Evolutionary conservation across 2,888 invertebrate genomes (phyloP), one percentile per base, ranked within the genome.

Genomic region (Gymnoscelis rufifasciata): DNA sequence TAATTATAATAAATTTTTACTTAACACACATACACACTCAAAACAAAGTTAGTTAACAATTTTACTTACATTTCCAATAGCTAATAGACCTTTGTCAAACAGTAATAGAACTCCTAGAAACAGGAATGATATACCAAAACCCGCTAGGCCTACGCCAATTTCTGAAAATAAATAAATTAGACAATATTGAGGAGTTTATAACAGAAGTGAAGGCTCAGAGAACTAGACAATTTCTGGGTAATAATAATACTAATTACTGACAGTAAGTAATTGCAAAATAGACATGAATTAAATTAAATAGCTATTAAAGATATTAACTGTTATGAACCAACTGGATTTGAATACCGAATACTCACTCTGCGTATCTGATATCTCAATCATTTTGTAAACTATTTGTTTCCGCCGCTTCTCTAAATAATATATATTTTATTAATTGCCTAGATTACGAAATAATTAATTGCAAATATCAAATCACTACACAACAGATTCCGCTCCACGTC

Each of bases 91-190:
- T 83, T 97, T 97, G 82, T 99, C 99, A 78, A 99, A 98, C 43
- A 99, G 88, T 48, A 99, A 88, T 36, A 99, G 68, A 28, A 98
- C 93, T 48, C 99, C 99, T 5, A 99, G 90, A 67, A 99, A 96
- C 5, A 99, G 91, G 80, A 99, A 99, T 48, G 95, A 93, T 62
- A 98, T 93, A 6, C 99, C 99, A 84, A 99, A 98, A 3, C 97
- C 97, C 3, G 98, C 96, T 39, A 99, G 90, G 11, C 98, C 99
- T 29, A 99, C 97, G 12, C 99, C 99, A 69, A 99, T 99, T 90
- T 99, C 96, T 97, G 89, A 51, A 92, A 92, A 62, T 62, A 62
- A n/a, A n/a, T 13, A 4, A 1, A 33, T 14, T 33, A n/a, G n/a
- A n/a, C n/a, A n/a, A n/a, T n/a, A n/a, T n/a, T n/a, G n/a, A n/a